These are phyloP conservation scores for Acleris cristana DNA, from an alignment of 2,888 invertebrate genomes.

Conservation along the genomic window DNA sequence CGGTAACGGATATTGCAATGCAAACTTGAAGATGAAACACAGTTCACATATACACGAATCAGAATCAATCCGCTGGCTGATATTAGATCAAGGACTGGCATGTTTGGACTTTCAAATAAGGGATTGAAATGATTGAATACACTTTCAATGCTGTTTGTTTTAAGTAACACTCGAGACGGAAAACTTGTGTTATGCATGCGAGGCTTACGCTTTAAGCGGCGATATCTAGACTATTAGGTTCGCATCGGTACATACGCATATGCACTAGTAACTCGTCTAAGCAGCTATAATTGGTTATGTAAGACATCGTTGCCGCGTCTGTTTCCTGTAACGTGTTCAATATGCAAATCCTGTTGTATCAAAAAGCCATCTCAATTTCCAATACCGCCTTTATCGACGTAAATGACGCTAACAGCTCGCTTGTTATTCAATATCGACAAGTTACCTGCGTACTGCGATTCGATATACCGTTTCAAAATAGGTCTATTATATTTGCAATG, in stretches of 20 bases:
- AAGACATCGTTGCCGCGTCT: constrained; percentile 22
- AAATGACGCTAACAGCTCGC: constrained; percentile 29
- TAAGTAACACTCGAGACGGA: too few species aligned
- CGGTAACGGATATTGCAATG: background rate
- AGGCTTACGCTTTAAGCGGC: too few species aligned
- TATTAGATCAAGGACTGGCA: too few species aligned
- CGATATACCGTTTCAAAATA: constrained; percentile 34
- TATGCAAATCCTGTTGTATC: constrained; percentile 16
- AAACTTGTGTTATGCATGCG: too few species aligned
- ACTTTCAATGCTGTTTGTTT: too few species aligned
- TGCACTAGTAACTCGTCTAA: constrained; percentile 25
- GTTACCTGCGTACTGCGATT: constrained; percentile 28
- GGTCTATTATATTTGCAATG: constrained; percentile 29
- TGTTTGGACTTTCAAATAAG: too few species aligned
- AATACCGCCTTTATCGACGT: constrained; percentile 28
- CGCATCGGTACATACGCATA: constrained; percentile 1
- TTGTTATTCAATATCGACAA: constrained; percentile 32
- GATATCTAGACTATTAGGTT: too few species aligned
- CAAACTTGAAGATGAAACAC: background rate
- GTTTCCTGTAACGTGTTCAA: constrained; percentile 2
- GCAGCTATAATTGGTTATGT: constrained; percentile 18
- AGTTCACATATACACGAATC: background rate
- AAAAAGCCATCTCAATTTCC: constrained; percentile 20
- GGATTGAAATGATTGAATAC: too few species aligned
- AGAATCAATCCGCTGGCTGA: too few species aligned